Conservation (phyloP, 1,140 invertebrate genomes). For the Pseudomyrmex gracilis region DNA sequence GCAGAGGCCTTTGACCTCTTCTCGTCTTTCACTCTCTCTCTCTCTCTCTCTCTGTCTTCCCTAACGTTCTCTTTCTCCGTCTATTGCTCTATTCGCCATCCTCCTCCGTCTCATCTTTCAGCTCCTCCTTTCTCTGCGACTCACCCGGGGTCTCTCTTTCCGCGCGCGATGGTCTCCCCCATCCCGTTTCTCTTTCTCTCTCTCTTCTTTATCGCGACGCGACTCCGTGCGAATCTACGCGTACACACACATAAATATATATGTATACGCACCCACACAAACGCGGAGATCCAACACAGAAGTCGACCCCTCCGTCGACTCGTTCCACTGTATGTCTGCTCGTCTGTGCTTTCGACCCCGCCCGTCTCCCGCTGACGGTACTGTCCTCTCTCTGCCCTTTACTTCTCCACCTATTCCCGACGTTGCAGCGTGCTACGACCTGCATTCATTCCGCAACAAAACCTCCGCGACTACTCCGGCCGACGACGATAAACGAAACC, state of each 20-base stretch:
- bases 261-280: background rate
- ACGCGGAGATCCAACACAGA: constrained; percentile 35
- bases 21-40: constrained; percentile 51
- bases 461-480: constrained; percentile 74
- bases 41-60: constrained; percentile 65
- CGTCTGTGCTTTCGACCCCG: constrained; percentile 67
- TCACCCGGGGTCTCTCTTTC: constrained; percentile 37
- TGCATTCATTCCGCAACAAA: constrained; percentile 82
- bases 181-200: constrained; percentile 53
- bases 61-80: constrained; percentile 61
- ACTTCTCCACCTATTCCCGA: constrained; percentile 45
- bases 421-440: constrained; percentile 76
- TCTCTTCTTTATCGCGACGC: too few species aligned
- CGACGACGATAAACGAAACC: constrained; percentile 81
- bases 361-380: constrained; percentile 48
- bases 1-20: constrained; percentile 84
- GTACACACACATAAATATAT: constrained; percentile 15
- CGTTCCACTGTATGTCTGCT: constrained; percentile 68
- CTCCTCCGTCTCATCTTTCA: constrained; percentile 59
- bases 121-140: constrained; percentile 41
- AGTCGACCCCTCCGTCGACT: constrained; percentile 64
- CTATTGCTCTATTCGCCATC: constrained; percentile 64
- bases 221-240: constrained; percentile 41
- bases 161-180: constrained; percentile 7
- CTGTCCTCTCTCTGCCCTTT: background rate